Evolutionary conservation across 2,113 vertebrate genomes (phyloP), one percentile per base, ranked within the genome.

Genomic region (Sinocyclocheilus anophthalmus): DNA sequence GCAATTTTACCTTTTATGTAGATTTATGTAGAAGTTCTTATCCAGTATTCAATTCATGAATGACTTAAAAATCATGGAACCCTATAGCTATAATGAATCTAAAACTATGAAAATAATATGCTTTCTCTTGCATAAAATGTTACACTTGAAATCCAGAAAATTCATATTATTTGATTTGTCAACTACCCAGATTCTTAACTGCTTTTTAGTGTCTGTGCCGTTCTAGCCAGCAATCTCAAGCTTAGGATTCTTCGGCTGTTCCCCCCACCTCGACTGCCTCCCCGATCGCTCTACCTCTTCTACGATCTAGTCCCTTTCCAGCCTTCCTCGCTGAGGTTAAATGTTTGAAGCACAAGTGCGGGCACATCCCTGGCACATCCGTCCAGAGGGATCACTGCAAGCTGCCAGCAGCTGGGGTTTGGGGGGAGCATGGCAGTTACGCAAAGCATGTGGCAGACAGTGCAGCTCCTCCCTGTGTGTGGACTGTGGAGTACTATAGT

Each of bases 401-500:
- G 63, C 65, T 83, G 65, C 81, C 67, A n/a, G 67, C 81, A 55
- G 45, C 81, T 72, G 79, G 61, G 42, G 79, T 48, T 50, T 37
- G 7, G 24, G 24, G 45, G 45, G 26, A n/a, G 81, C 65, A 72
- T 83, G 81, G 81, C 65, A 55, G 81, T 83, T 83, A 83, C 70
- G 81, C 81, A 83, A 83, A 83, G 45, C 14, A 5, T 83, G 48
- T 50, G 63, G 63, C 65, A 55, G 50, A 57, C 76, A 57, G 73
- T 48, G 45, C 73, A 50, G 42, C 59, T 82, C 80, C 81, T 70
- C 81, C 81, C 81, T 57, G 81, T n/a, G 48, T 72, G 24, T 72
- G 67, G 65, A 83, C 65, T 37, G 24, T 72, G 67, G 81, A 83
- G 81, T 37, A 70, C 61, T 69, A 73, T 73, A 81, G 79, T 48